A percentile compares a stretch with the other conserved stretches of the same genome.
Conservation (phyloP, 92 coral and sea anemone genomes). For the Pocillopora meandrina region DNA sequence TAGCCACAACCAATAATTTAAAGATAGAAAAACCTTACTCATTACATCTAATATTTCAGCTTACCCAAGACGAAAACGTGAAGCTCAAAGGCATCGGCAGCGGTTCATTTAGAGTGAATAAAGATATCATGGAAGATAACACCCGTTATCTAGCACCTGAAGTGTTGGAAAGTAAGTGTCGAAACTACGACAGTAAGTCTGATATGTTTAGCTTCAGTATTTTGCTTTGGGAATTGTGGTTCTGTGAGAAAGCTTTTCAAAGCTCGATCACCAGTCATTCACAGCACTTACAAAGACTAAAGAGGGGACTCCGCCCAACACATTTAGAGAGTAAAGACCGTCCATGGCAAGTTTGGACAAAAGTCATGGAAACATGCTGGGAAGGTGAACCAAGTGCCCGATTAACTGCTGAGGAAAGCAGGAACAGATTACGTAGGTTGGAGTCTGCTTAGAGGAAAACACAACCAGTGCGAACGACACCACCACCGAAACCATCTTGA, state of each 20-base stretch:
- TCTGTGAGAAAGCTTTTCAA: conserved; percentile 12
- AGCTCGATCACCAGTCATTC: neutral
- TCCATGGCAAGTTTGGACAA: neutral
- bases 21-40: no score
- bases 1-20: no score
- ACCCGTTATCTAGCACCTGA: conserved; percentile 30
- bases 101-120: neutral
- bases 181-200: conserved; percentile 19
- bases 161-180: conserved; percentile 3
- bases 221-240: conserved; percentile 43
- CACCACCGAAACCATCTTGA: no score
- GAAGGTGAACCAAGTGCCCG: neutral
- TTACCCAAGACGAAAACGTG: conserved; percentile 2
- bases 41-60: neutral
- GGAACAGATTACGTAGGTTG: neutral
- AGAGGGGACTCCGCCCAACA: conserved; percentile 9
- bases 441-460: neutral
- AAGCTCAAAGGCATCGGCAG: conserved; percentile 31
- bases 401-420: neutral
- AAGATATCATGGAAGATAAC: neutral
- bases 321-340: conserved; percentile 1
- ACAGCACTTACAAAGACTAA: neutral
- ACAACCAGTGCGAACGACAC: neutral
- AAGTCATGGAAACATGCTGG: conserved; percentile 31
- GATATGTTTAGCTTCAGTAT: conserved; percentile 40